Base-by-base conservation (phyloP, 2,888 invertebrate species). In the Perizoma affinitatum region DNA sequence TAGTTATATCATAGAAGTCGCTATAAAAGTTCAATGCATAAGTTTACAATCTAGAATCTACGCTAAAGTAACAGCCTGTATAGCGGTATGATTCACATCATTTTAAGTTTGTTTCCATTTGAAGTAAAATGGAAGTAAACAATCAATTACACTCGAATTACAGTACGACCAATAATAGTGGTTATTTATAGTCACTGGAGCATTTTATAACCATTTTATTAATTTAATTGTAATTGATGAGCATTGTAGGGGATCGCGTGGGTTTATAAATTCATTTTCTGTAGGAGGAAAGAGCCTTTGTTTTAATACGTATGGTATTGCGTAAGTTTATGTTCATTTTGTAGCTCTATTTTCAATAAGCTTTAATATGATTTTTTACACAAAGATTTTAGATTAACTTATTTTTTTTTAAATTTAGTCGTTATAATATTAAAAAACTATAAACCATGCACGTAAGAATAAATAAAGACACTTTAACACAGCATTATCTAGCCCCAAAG, bases 201-300 rank as follows among this genome's bases (percentile, higher is more conserved):
- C 83, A 85, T 87, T 87, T 88, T 90, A 90, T 89, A 88, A 88
- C 84, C 87, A 82, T 85, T 87, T 88, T 86, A 86, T 83, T 88
- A 85, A 88, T 89, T 86, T 88, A 88, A 89, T 88, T 89, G 89
- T 82, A 84, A 85, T 84, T 80, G 84, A 88, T 86, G 86, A 84
- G 82, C 73, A 77, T 78, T 79, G 78, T 74, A 77, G 78, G 70
- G 74, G 74, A 78, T 72, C 70, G 85, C 77, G 86, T 86, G 85
- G 86, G 86, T 70, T 69, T 81, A 74, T 79, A 76, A 82, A 76
- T 79, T 79, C 77, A 72, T 73, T 73, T 70, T 74, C 75, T 76
- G 75, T 79, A 75, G 73, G 71, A 77, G 73, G 77, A 72, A 68
- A 74, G 66, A 70, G 72, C 74, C 77, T 78, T 79, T 81, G 77